phyloP scores from a whole-genome alignment of 1,140 invertebrate genomes.

The Calephelis virginiensis region DNA sequence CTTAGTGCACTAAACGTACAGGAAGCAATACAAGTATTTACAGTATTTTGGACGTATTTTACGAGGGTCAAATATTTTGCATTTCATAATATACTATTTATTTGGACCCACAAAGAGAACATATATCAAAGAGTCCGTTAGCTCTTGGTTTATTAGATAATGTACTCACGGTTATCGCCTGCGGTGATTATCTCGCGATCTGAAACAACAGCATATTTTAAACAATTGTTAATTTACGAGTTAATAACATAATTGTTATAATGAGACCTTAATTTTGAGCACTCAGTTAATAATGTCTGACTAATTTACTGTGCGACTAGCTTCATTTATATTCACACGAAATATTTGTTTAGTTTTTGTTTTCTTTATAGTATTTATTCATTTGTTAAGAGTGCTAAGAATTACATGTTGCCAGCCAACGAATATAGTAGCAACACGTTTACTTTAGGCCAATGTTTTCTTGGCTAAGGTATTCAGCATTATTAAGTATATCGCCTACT shows the following conservation, averaged over 20 bases:
- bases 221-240: conserved; percentile 49
- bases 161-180: conserved; percentile 48
- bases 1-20: too few relatives aligned
- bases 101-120: background rate
- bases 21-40: too few relatives aligned
- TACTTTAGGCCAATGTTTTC: too few relatives aligned
- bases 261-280: conserved; percentile 24
- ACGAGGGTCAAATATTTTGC: too few relatives aligned
- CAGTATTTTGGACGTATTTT: too few relatives aligned
- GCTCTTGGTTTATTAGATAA: conserved; percentile 33
- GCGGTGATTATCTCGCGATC: conserved; percentile 44
- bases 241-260: conserved; percentile 26
- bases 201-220: conserved; percentile 57
- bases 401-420: too few relatives aligned
- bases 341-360: background rate
- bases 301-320: background rate
- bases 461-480: too few relatives aligned
- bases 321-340: conserved; percentile 4
- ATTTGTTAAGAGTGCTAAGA: too few relatives aligned
- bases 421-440: too few relatives aligned
- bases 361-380: too few relatives aligned
- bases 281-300: background rate
- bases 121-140: background rate
- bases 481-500: too few relatives aligned
- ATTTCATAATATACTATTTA: background rate